Conservation (phyloP, 2,888 invertebrate genomes). For the Xestia c-nigrum region DNA sequence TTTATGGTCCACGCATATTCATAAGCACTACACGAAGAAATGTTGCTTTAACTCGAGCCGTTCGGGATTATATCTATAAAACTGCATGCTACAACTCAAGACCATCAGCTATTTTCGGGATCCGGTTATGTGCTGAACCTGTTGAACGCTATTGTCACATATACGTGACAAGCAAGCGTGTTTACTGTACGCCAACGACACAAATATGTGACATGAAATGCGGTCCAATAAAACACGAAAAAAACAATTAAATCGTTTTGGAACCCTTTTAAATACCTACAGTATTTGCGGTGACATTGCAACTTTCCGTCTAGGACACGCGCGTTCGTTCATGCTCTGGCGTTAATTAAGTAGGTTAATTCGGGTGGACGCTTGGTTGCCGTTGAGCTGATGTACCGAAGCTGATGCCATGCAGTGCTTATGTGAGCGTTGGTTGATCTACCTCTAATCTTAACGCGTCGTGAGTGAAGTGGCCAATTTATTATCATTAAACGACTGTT, state of each 20-base stretch:
- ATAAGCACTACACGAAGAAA: background rate
- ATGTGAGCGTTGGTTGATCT: background rate
- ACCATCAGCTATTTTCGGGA: background rate
- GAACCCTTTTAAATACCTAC: too few species aligned
- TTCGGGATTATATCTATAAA: background rate
- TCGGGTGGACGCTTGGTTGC: background rate
- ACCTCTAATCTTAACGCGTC: background rate
- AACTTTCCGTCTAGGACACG: too few species aligned
- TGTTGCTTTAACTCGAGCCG: background rate
- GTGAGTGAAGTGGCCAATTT: background rate
- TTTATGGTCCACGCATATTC: background rate
- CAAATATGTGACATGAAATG: too few species aligned
- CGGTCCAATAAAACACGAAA: too few species aligned
- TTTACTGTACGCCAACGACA: too few species aligned
- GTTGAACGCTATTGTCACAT: too few species aligned
- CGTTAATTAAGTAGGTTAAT: background rate
- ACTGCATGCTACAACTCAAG: background rate
- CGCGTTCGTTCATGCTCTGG: too few species aligned
- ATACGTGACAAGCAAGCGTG: too few species aligned
- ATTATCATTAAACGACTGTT: background rate
- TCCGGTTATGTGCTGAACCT: background rate
- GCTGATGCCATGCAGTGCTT: background rate
- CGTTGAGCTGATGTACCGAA: background rate
- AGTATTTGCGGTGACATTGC: too few species aligned
- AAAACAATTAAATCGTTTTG: too few species aligned